These are phyloP conservation scores for Meloe dianella DNA, from an alignment of 2,888 invertebrate genomes.

Conservation along the genomic window DNA sequence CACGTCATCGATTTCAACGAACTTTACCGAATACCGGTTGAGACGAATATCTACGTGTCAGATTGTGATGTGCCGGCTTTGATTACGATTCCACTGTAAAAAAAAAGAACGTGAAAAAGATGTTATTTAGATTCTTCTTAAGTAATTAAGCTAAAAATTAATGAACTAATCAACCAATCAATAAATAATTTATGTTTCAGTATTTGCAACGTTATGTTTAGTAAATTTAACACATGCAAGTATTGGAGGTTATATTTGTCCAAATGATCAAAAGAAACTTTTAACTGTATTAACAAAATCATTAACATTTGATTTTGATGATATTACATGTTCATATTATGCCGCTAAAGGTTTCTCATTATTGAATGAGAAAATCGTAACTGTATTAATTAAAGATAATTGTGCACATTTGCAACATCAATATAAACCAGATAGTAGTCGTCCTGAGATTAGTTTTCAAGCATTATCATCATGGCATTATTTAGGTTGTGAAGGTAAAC, in stretches of 20 bases:
- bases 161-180: background rate
- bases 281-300: slow-evolving; percentile 47
- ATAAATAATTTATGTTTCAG: slow-evolving; percentile 14
- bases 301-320: slow-evolving; percentile 57
- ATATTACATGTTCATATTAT: slow-evolving; percentile 73
- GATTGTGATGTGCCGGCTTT: slow-evolving; percentile 44
- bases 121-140: slow-evolving; percentile 32
- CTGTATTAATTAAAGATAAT: slow-evolving; percentile 62
- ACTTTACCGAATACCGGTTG: background rate
- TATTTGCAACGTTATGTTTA: slow-evolving; percentile 25
- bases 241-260: slow-evolving; percentile 54
- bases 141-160: slow-evolving; percentile 35
- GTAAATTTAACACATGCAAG: slow-evolving; percentile 46
- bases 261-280: slow-evolving; percentile 50
- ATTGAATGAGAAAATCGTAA: slow-evolving; percentile 67
- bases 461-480: slow-evolving; percentile 49
- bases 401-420: slow-evolving; percentile 50
- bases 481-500: slow-evolving; percentile 49
- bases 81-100: too few species aligned
- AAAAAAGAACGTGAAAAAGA: slow-evolving; percentile 28
- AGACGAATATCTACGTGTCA: slow-evolving; percentile 40
- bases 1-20: background rate
- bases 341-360: slow-evolving; percentile 75
- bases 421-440: slow-evolving; percentile 47
- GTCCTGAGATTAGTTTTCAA: slow-evolving; percentile 48